Evolutionary conservation across 2,797 vertebrate species (phyloP), one percentile per base, ranked within the genome.

Genomic region (Erpetoichthys calabaricus): DNA sequence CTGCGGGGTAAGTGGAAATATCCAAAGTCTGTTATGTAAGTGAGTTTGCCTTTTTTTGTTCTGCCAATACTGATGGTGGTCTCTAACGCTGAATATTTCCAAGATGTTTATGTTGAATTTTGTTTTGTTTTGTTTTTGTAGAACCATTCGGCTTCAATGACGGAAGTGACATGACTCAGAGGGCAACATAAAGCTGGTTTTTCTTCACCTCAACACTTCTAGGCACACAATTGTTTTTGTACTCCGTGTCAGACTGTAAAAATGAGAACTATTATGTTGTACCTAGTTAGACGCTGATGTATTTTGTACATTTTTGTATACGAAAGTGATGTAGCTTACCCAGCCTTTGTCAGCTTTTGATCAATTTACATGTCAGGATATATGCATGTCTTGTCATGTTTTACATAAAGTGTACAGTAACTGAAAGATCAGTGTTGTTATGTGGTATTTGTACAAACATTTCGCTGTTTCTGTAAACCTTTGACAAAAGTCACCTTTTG

Each of bases 251-350:
- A 76, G 79, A 84, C 81, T 86, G 83, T 89, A 81, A 79, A 73
- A 63, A 53, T 55, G 53, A 59, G 60, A 58, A 85, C 83, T 90
- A 88, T 88, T 87, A 86, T 86, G 88, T 87, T 88, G 83, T 90
- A 86, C 86, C 84, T 92, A 89, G 89, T 91, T 94, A 91, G 88
- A 91, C 72, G 85, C 87, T 73, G 75, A 88, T 92, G 91, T 97
- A 98, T 88, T 87, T 97, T 98, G 91, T 97, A 97, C 88, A 86
- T 95, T 95, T 85, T 97, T 95, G 91, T 93, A 97, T 88, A 82
- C 91, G 83, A 79, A 89, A 89, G 89, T 93, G 91, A 84, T 85
- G 89, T 97, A 91, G 89, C 86, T 89, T 87, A 82, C 81, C 85
- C 85, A 85, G 77, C 84, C 69, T 71, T 79, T 79, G 84, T 89